These are phyloP conservation scores for Ellobius talpinus DNA, from an alignment of 2,113 vertebrate genomes.

Conservation along the genomic window DNA sequence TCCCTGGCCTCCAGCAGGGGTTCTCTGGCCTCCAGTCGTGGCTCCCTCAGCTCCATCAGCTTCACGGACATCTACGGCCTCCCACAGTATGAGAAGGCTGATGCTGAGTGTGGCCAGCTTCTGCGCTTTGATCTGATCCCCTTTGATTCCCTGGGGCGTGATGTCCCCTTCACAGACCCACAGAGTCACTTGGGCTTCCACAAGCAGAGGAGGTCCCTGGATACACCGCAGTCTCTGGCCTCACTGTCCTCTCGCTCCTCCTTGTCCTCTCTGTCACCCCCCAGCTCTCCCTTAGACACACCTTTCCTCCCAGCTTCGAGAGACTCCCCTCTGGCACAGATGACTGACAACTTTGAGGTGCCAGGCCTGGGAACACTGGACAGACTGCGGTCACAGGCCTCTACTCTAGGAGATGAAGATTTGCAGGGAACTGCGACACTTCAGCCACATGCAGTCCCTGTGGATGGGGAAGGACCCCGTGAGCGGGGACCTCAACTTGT, in stretches of 20 bases:
- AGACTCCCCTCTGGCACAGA: slow-evolving; percentile 94
- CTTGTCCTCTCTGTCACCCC: slow-evolving; percentile 96
- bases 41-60: slow-evolving; percentile 97
- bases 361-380: slow-evolving; percentile 91
- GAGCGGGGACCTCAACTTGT: slow-evolving; percentile 88
- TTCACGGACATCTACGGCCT: slow-evolving; percentile 98
- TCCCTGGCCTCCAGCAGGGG: slow-evolving; percentile 97
- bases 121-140: slow-evolving; percentile 93
- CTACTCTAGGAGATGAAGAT: slow-evolving; percentile 86
- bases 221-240: slow-evolving; percentile 95
- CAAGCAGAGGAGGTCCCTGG: slow-evolving; percentile 93
- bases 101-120: slow-evolving; percentile 89
- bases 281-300: slow-evolving; percentile 97
- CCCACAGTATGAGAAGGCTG: slow-evolving; percentile 94
- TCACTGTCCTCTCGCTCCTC: slow-evolving; percentile 97
- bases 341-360: slow-evolving; percentile 95
- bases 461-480: slow-evolving; percentile 90
- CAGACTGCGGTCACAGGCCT: slow-evolving; percentile 88
- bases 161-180: slow-evolving; percentile 84
- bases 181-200: slow-evolving; percentile 84
- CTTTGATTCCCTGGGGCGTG: slow-evolving; percentile 89
- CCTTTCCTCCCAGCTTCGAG: slow-evolving; percentile 93
- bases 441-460: slow-evolving; percentile 77
- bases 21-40: slow-evolving; percentile 95
- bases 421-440: slow-evolving; percentile 76